A percentile compares a stretch with the other conserved stretches of the same genome.
phyloP scores from a whole-genome alignment of 2,888 invertebrate genomes.

The Polymixis flavicincta region DNA sequence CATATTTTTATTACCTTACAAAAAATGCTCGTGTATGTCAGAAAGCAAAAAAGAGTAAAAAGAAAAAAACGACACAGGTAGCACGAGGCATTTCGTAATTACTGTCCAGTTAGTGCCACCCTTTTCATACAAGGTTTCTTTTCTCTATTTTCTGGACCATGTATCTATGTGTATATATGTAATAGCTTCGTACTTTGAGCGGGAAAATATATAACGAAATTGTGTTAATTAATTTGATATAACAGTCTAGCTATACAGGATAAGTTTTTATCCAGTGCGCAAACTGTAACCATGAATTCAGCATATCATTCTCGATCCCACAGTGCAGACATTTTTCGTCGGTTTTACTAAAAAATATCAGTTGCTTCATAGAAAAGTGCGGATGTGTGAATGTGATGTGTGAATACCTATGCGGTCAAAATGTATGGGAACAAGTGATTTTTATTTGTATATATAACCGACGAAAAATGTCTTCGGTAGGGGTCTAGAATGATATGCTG shows the following conservation, averaged over 20 bases:
- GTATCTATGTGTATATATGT: background rate
- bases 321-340: too few species aligned
- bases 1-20: constrained; percentile 13
- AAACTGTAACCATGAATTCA: too few species aligned
- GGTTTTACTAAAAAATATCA: too few species aligned
- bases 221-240: background rate
- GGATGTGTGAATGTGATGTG: too few species aligned
- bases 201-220: background rate
- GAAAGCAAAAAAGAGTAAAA: constrained; percentile 24
- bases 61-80: constrained; percentile 12
- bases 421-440: too few species aligned
- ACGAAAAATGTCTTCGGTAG: too few species aligned
- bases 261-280: too few species aligned
- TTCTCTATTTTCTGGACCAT: background rate
- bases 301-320: too few species aligned
- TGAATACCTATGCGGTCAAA: too few species aligned
- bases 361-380: too few species aligned
- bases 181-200: background rate
- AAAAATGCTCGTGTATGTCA: constrained; percentile 12
- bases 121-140: constrained; percentile 15
- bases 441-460: too few species aligned
- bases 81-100: constrained; percentile 45
- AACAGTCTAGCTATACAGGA: background rate
- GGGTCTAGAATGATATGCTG: too few species aligned
- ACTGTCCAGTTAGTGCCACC: constrained; percentile 39